phyloP scores from a whole-genome alignment of 2,888 invertebrate genomes.

The Patella depressa region DNA sequence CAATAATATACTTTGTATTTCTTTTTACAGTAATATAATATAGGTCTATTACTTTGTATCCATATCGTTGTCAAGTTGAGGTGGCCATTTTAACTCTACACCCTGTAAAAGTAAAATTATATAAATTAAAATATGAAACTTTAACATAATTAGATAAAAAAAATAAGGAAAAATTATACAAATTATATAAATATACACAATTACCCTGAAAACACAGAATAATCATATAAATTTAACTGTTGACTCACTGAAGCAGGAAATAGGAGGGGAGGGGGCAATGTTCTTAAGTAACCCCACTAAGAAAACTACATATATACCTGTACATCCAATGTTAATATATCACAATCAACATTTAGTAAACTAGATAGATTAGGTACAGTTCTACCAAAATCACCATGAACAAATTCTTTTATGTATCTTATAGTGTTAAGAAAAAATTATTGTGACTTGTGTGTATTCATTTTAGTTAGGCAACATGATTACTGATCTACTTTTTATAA shows the following conservation, averaged over 20 bases:
- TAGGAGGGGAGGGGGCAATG: not conserved
- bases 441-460: not conserved
- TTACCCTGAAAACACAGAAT: not conserved
- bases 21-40: too few relatives aligned
- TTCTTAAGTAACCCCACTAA: too few relatives aligned
- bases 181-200: too few relatives aligned
- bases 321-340: constrained; percentile 94
- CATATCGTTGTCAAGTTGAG: constrained; percentile 33
- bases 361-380: constrained; percentile 84
- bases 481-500: too few relatives aligned
- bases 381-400: constrained; percentile 94
- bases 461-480: too few relatives aligned
- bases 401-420: constrained; percentile 94
- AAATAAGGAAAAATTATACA: too few relatives aligned
- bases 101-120: constrained; percentile 44
- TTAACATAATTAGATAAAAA: not conserved
- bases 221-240: not conserved
- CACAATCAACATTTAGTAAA: constrained; percentile 79
- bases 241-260: not conserved
- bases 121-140: not conserved
- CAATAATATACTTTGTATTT: too few relatives aligned
- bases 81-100: constrained; percentile 61
- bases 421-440: constrained; percentile 33
- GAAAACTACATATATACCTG: constrained; percentile 40
- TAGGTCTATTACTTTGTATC: not conserved